Evolutionary conservation across 2,888 invertebrate species (phyloP).

Genomic region (Allolobophora icterica): DNA sequence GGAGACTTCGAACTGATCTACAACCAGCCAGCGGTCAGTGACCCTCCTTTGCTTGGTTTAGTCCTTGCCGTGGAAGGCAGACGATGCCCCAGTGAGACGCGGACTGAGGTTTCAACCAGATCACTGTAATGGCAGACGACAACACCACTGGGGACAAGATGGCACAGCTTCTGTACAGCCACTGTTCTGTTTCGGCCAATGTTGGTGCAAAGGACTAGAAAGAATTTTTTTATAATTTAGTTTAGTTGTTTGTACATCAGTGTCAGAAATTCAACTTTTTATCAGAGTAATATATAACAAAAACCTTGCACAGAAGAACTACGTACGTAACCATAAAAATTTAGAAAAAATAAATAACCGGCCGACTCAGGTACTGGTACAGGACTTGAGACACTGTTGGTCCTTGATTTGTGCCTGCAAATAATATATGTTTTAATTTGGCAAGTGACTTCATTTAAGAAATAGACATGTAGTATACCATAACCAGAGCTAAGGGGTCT

Average conservation of each 20-base stretch:
- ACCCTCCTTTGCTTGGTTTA: slow-evolving; percentile 49
- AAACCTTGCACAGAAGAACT: not conserved
- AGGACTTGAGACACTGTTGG: not conserved
- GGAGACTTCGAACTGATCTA: slow-evolving; percentile 64
- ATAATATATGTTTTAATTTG: too few species aligned
- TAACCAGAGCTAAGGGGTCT: not conserved
- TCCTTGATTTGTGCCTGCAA: not conserved
- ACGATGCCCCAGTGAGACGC: not conserved
- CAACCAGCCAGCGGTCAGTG: slow-evolving; percentile 58
- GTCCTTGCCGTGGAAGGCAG: slow-evolving; percentile 28
- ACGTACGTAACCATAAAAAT: not conserved
- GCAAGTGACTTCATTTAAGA: not conserved
- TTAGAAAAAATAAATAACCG: not conserved
- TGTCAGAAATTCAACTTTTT: not conserved
- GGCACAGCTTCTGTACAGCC: not conserved
- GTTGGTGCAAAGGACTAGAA: not conserved
- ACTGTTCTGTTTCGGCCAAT: not conserved
- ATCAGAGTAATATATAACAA: not conserved
- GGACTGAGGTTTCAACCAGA: not conserved
- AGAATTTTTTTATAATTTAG: not conserved
- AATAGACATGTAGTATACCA: not conserved
- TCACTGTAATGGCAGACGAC: not conserved
- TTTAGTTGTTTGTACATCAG: not conserved
- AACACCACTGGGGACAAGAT: not conserved
- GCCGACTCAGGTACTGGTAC: not conserved